phyloP scores from a whole-genome alignment of 1,140 invertebrate genomes.

The Lucilia sericata region DNA sequence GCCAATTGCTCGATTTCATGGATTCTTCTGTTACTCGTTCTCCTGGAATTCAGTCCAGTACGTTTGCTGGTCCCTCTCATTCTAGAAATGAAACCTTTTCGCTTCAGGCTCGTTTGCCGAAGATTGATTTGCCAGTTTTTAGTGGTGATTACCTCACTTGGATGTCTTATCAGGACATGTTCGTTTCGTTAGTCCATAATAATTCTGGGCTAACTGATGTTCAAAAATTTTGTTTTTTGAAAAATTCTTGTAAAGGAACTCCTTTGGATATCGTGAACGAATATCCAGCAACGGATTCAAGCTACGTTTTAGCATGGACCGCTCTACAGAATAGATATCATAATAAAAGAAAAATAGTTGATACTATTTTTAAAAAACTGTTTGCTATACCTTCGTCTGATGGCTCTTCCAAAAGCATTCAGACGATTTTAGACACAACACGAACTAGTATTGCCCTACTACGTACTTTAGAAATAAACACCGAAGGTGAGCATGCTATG shows the following conservation, averaged over 20 bases:
- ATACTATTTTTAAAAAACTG: constrained; percentile 20
- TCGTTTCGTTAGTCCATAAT: constrained; percentile 25
- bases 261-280: constrained; percentile 6
- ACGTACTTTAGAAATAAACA: not conserved
- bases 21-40: not conserved
- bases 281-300: constrained; percentile 25
- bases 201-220: constrained; percentile 7
- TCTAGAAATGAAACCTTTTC: not conserved
- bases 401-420: constrained; percentile 2
- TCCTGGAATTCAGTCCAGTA: not conserved
- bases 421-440: constrained; percentile 1
- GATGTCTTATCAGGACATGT: constrained; percentile 30
- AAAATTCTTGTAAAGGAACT: constrained; percentile 9
- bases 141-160: constrained; percentile 33
- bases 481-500: not conserved
- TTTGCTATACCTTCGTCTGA: not conserved
- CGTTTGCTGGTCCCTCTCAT: not conserved
- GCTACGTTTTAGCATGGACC: constrained; percentile 28
- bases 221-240: constrained; percentile 37
- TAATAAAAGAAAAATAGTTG: constrained; percentile 15
- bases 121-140: constrained; percentile 8
- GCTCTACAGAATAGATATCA: constrained; percentile 20
- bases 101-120: not conserved
- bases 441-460: not conserved
- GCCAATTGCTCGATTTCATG: not conserved